Evolutionary conservation across 2,888 invertebrate genomes (phyloP).

Genomic region (Dexiosoma caninum): DNA sequence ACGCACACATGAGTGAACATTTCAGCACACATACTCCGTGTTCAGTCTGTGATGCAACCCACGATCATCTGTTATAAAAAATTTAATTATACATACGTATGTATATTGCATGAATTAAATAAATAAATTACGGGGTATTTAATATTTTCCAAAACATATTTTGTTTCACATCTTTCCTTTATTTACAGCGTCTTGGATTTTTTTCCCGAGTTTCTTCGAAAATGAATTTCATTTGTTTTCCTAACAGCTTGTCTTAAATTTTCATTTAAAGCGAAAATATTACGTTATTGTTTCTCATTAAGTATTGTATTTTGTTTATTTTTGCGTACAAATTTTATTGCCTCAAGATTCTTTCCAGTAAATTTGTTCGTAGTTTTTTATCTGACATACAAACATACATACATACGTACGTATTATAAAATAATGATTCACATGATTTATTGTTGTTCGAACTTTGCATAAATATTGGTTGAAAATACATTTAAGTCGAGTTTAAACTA

Average conservation of each 20-base stretch:
- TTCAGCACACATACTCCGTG: background rate
- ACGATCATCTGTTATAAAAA: constrained; percentile 52
- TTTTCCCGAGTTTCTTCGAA: background rate
- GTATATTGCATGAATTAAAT: background rate
- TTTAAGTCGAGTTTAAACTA: constrained; percentile 38
- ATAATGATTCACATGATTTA: constrained; percentile 37
- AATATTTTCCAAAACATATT: constrained; percentile 9
- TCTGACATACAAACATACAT: background rate
- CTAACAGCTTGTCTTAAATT: constrained; percentile 41
- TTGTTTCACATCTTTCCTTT: constrained; percentile 37
- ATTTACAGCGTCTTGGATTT: constrained; percentile 31
- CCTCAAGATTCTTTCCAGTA: constrained; percentile 11
- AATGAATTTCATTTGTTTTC: background rate
- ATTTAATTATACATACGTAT: no score
- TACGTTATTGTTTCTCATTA: background rate
- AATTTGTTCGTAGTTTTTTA: constrained; percentile 26
- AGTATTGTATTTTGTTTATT: constrained; percentile 1
- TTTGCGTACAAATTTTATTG: constrained; percentile 21
- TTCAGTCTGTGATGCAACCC: constrained; percentile 54
- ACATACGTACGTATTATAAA: background rate
- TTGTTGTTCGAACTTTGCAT: constrained; percentile 52
- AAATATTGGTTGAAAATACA: constrained; percentile 21
- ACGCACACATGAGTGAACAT: constrained; percentile 8
- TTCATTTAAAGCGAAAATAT: constrained; percentile 10
- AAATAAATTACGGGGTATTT: background rate